phyloP scores from a whole-genome alignment of 2,888 invertebrate species.

The Diogma glabrata region DNA sequence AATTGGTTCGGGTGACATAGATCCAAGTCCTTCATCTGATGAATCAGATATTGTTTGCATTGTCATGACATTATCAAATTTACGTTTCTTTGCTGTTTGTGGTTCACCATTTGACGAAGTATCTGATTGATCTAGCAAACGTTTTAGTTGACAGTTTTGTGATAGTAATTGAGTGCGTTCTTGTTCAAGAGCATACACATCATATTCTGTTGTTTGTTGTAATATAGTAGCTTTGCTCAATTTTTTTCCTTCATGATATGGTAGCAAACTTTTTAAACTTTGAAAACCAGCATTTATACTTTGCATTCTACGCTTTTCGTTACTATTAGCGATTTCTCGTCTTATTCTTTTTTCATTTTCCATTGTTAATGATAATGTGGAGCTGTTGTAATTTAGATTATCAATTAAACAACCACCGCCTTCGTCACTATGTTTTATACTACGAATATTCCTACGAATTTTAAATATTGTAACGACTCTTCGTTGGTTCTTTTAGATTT shows the following conservation, averaged over 20 bases:
- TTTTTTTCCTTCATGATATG: conserved; percentile 96
- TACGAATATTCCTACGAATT: no score
- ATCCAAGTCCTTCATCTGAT: conserved; percentile 67
- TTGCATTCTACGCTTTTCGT: conserved; percentile 97
- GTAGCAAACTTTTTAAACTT: conserved; percentile 80
- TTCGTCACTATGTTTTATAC: no score
- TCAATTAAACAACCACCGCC: no score
- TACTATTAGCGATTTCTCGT: conserved; percentile 98
- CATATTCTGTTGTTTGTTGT: conserved; percentile 97
- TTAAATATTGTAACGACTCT: no score
- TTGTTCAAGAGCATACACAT: conserved; percentile 87
- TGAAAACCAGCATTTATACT: conserved; percentile 99
- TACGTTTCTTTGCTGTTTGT: conserved; percentile 42
- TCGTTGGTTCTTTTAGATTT: no score
- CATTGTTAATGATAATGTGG: conserved; percentile 25
- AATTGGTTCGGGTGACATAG: conserved; percentile 64
- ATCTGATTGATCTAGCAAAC: conserved; percentile 77
- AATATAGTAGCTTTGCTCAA: conserved; percentile 99
- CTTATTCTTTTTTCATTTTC: conserved; percentile 82
- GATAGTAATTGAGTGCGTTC: conserved; percentile 86
- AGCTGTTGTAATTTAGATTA: no score
- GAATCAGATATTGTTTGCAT: conserved; percentile 48
- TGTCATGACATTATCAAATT: conserved; percentile 47
- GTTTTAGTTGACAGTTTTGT: conserved; percentile 86
- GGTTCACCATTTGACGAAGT: conserved; percentile 11